Base-by-base conservation (phyloP, 2,888 invertebrate species). In the Chrysomela aeneicollis region DNA sequence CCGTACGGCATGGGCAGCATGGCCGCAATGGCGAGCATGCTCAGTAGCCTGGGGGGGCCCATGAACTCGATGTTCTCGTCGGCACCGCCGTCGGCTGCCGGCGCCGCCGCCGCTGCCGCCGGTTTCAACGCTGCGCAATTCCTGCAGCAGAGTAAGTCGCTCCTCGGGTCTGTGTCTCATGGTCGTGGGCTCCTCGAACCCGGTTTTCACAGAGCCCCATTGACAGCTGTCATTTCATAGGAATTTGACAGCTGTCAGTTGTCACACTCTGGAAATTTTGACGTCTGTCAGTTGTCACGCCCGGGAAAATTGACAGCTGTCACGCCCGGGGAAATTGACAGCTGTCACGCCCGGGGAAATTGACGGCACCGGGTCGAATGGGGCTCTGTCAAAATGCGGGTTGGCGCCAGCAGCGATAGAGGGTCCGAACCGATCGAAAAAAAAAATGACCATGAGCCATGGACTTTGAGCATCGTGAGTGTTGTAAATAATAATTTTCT, bases 91-190 rank as follows among this genome's bases (percentile, higher is more conserved):
- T 69, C 59, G 6, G 73, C 70, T 42, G 73, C 71, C 5, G 72
- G 71, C 19, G 70, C 70, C 55, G 78, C 77, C 50, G 77, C 79
- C 77, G 87, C 70, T 58, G 78, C 77, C 50, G 77, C 79, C 77
- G 87, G 87, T 58, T 88, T 87, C 84, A 90, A 87, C 86, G 90
- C 92, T 79, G 91, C 92, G 82, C 90, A 92, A 80, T 88, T 93
- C 82, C 87, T 93, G 84, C 92, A 92, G 84, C 92, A 92, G 87
- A 92, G 92, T 93, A 90, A 91, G 91, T 90, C 76, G 51, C 50
- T 63, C 63, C 51, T 61, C 15, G n/a, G 12, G 15, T 12, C 42
- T 4, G 1, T 3, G 15, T 42, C 42, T 15, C 15, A 15, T 42
- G 42, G 15, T 3, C 26, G 3, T 8, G 3, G 26, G 8, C 26